These are phyloP conservation scores for Amniataba percoides DNA, from an alignment of 2,797 vertebrate genomes.

Conservation along the genomic window DNA sequence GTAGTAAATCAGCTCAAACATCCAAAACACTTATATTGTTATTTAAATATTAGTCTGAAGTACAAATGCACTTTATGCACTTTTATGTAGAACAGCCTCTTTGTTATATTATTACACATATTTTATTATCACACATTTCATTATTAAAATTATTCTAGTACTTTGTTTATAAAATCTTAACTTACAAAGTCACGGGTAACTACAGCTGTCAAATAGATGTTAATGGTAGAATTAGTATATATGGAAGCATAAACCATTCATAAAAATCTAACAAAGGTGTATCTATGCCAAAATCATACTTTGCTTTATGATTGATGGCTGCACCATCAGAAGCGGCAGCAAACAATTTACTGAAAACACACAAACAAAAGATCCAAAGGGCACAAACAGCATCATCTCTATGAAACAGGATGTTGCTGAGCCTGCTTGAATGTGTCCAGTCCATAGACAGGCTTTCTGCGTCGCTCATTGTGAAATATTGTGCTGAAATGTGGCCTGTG, in stretches of 20 bases:
- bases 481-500: slow-evolving; percentile 58
- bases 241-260: background rate
- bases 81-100: too few relatives aligned
- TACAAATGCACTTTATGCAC: background rate
- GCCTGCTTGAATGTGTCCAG: slow-evolving; percentile 38
- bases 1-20: background rate
- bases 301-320: background rate
- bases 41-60: background rate
- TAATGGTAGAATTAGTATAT: background rate
- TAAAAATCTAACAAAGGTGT: background rate
- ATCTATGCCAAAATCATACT: background rate
- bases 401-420: slow-evolving; percentile 18
- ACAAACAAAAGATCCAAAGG: slow-evolving; percentile 47
- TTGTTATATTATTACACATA: background rate
- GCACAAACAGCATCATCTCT: slow-evolving; percentile 32
- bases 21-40: background rate
- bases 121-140: too few relatives aligned
- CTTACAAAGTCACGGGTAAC: background rate
- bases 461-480: slow-evolving; percentile 9
- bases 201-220: background rate
- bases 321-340: slow-evolving; percentile 8
- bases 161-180: background rate
- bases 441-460: slow-evolving; percentile 34
- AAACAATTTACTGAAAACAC: slow-evolving; percentile 46
- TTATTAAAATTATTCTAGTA: too few relatives aligned